Conservation (phyloP, 2,888 invertebrate genomes). For the Epsilonema sp. region DNA sequence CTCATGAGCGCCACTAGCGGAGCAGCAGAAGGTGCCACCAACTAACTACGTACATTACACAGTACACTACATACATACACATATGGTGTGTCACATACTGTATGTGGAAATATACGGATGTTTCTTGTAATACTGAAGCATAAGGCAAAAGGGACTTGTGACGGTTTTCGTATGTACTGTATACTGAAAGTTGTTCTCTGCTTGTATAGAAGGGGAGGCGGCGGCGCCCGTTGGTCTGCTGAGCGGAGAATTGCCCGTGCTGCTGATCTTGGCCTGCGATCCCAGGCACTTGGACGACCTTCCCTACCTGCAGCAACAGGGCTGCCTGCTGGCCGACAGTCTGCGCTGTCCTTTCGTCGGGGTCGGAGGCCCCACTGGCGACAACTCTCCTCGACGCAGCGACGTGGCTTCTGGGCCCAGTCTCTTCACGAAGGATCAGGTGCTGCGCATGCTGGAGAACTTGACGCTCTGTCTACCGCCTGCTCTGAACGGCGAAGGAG, state of each 20-base stretch:
- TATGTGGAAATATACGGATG: background rate
- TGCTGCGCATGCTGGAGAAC: conserved; percentile 47
- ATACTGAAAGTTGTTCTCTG: background rate
- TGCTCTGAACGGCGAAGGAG: background rate
- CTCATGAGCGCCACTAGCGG: conserved; percentile 28
- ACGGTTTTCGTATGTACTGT: no score
- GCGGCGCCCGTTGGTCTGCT: background rate
- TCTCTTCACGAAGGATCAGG: conserved; percentile 27
- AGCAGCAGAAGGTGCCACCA: background rate
- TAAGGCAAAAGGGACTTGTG: no score
- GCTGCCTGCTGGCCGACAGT: conserved; percentile 32
- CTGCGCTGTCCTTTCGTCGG: conserved; percentile 68
- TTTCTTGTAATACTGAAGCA: background rate
- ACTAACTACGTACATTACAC: no score
- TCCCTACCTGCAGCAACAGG: conserved; percentile 57
- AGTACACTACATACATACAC: no score
- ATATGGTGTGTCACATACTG: no score
- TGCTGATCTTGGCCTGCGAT: conserved; percentile 72
- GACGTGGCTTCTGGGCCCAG: conserved; percentile 7
- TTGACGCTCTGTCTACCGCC: conserved; percentile 47
- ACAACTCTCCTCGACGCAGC: background rate
- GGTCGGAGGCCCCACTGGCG: conserved; percentile 30
- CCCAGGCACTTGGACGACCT: conserved; percentile 60
- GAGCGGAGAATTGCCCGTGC: conserved; percentile 46
- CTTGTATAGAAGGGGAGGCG: no score